phyloP scores from a whole-genome alignment of 2,113 vertebrate genomes.

The Lipophrys pholis region DNA sequence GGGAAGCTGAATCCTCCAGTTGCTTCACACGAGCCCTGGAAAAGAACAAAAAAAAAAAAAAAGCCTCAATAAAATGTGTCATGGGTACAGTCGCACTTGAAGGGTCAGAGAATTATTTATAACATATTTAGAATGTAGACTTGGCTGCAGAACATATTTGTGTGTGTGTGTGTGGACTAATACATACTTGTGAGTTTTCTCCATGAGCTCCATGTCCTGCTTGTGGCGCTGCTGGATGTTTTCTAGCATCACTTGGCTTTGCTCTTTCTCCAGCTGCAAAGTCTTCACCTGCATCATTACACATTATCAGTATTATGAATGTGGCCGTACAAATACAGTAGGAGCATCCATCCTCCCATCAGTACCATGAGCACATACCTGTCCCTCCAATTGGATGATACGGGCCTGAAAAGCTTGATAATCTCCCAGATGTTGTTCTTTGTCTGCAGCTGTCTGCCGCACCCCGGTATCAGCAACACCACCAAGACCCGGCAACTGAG shows the following conservation, averaged over 20 bases:
- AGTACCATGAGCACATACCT: conserved; percentile 74
- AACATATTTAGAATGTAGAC: neutral
- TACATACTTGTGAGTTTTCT: conserved; percentile 86
- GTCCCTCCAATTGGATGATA: conserved; percentile 84
- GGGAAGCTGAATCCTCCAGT: conserved; percentile 82
- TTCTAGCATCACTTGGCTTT: conserved; percentile 84
- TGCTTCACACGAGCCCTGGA: conserved; percentile 85
- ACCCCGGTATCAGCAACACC: conserved; percentile 53
- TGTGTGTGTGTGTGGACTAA: neutral
- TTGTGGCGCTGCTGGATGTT: conserved; percentile 84
- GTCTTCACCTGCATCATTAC: conserved; percentile 81
- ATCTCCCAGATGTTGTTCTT: conserved; percentile 68
- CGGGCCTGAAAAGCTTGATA: conserved; percentile 74
- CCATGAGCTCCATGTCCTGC: conserved; percentile 86
- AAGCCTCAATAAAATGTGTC: too few relatives aligned
- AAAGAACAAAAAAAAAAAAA: neutral
- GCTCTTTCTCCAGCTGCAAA: conserved; percentile 85
- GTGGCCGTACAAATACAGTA: neutral
- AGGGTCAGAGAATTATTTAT: neutral
- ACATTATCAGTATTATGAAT: neutral
- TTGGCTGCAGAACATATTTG: neutral
- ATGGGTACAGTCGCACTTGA: too few relatives aligned
- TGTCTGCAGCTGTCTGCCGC: conserved; percentile 51
- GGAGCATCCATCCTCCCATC: neutral
- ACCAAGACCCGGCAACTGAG: conserved; percentile 67